phyloP scores from a whole-genome alignment of 2,797 vertebrate species.

The Malurus splendens region DNA sequence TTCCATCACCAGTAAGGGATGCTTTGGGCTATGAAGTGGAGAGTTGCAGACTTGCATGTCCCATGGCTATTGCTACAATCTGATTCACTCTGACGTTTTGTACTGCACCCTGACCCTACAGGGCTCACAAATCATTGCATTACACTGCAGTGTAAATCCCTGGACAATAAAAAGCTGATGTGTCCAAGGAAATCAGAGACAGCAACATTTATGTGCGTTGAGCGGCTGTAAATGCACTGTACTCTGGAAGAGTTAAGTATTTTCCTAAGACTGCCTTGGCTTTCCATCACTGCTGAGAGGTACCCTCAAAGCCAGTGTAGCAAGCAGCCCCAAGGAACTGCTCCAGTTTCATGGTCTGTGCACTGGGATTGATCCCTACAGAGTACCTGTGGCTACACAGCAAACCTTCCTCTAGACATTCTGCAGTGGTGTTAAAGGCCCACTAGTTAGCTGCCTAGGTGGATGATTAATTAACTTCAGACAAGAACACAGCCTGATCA shows the following conservation, averaged over 20 bases:
- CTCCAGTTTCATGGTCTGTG: not conserved
- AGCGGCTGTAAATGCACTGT: not conserved
- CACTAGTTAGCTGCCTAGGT: not conserved
- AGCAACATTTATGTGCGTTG: not conserved
- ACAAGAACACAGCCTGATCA: not conserved
- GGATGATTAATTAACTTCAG: not conserved
- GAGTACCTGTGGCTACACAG: not conserved
- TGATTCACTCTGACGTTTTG: not conserved
- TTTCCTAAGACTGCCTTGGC: not conserved
- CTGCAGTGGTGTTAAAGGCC: not conserved
- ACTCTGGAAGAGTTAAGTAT: not conserved
- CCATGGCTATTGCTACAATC: not conserved
- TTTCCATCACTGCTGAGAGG: not conserved
- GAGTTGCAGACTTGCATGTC: not conserved
- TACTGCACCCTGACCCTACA: not conserved
- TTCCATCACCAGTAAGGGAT: not conserved
- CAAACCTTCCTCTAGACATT: not conserved
- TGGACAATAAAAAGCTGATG: not conserved
- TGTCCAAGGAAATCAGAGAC: not conserved
- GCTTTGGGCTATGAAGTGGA: not conserved
- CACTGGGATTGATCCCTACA: not conserved
- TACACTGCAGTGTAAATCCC: not conserved
- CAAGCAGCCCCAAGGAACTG: not conserved
- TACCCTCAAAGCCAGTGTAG: not conserved
- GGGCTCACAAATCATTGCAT: not conserved